phyloP scores from a whole-genome alignment of 2,113 vertebrate species.

The Seriola aureovittata region DNA sequence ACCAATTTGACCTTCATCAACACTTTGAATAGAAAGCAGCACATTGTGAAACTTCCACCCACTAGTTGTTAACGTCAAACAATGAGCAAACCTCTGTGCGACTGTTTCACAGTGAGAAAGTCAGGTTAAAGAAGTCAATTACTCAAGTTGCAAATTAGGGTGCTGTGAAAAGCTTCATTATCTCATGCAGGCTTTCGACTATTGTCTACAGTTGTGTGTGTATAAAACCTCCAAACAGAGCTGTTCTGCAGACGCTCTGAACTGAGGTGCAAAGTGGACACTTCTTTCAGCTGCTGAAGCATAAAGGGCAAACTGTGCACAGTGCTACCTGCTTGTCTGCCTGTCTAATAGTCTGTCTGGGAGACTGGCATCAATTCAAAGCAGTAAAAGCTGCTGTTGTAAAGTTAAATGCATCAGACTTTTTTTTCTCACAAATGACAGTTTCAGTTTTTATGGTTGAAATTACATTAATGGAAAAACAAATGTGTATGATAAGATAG shows the following conservation, averaged over 20 bases:
- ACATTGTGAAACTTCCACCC: background rate
- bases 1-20: conserved; percentile 9
- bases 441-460: background rate
- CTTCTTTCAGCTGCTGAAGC: conserved; percentile 16
- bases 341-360: background rate
- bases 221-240: background rate
- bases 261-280: background rate
- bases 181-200: background rate
- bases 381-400: background rate
- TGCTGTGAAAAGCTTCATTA: background rate
- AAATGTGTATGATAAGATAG: background rate
- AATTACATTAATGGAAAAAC: background rate
- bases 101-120: background rate
- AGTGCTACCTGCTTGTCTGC: background rate
- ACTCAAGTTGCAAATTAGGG: background rate
- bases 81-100: background rate
- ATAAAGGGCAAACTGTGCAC: conserved; percentile 6
- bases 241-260: background rate
- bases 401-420: background rate
- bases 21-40: background rate
- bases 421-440: background rate
- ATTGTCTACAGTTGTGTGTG: background rate
- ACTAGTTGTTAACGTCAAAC: background rate
- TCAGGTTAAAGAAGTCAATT: background rate
- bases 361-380: background rate